A percentile compares a stretch with the other conserved stretches of the same genome.
phyloP scores from a whole-genome alignment of 2,888 invertebrate species.

The Stictocephala bisonia region DNA sequence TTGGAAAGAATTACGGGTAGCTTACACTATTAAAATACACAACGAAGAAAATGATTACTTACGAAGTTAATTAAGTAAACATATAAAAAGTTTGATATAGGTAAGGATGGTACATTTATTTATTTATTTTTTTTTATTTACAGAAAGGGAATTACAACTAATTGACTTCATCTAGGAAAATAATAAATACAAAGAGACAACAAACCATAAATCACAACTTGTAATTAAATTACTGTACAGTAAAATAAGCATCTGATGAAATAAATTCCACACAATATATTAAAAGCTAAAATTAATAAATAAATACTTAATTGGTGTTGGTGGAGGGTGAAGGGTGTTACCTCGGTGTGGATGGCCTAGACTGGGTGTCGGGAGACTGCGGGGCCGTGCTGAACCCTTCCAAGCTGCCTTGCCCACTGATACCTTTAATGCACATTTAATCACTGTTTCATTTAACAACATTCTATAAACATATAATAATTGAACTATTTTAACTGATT shows the following conservation, averaged over 20 bases:
- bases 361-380: slow-evolving; percentile 55
- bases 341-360: slow-evolving; percentile 44
- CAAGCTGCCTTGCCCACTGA: slow-evolving; percentile 54
- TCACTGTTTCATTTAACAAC: no score
- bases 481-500: no score
- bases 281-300: slow-evolving; percentile 13
- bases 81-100: no score
- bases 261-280: background rate
- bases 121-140: background rate
- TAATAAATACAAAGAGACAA: slow-evolving; percentile 28
- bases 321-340: slow-evolving; percentile 6
- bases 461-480: no score
- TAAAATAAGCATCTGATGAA: background rate
- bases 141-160: background rate
- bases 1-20: no score
- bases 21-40: no score
- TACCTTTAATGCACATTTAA: no score
- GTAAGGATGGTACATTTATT: no score
- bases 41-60: no score
- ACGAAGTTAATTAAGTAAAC: no score
- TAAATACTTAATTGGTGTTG: slow-evolving; percentile 1
- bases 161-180: slow-evolving; percentile 32
- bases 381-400: slow-evolving; percentile 59
- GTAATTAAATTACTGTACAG: slow-evolving; percentile 38
- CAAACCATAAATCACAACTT: slow-evolving; percentile 33